A percentile compares a stretch with the other conserved stretches of the same genome.
Conservation (phyloP, 2,113 vertebrate species). For the Apus apus region DNA sequence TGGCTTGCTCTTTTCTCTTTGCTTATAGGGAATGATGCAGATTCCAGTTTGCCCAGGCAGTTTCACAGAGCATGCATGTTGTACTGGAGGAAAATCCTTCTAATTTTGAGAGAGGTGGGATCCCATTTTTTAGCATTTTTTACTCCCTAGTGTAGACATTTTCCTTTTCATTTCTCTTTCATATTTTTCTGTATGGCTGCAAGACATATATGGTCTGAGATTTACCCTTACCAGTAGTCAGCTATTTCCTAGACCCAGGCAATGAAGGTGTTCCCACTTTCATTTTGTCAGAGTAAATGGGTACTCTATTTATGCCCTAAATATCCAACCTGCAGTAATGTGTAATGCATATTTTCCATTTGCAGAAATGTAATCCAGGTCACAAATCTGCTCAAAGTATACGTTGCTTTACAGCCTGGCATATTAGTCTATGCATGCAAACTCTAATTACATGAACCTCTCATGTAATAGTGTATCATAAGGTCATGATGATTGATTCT, state of each 20-base stretch:
- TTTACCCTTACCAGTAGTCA: background rate
- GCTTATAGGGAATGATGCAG: background rate
- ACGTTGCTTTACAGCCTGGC: background rate
- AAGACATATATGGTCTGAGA: background rate
- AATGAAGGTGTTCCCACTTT: background rate
- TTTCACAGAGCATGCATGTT: background rate
- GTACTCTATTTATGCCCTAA: background rate
- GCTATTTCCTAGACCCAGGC: background rate
- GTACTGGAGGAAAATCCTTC: background rate
- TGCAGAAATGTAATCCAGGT: background rate
- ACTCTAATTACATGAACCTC: background rate
- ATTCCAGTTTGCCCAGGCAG: background rate
- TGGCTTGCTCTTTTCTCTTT: background rate
- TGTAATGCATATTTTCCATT: background rate
- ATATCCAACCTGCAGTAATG: no score
- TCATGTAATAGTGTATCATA: background rate
- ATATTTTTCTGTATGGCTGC: background rate
- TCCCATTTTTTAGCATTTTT: background rate
- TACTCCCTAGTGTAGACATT: background rate
- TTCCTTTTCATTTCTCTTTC: background rate
- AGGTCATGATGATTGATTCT: background rate
- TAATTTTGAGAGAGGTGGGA: background rate
- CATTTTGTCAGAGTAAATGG: background rate
- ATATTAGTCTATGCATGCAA: background rate
- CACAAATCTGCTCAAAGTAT: background rate